These are phyloP conservation scores for Danaus chrysippus DNA, from an alignment of 2,888 invertebrate genomes.

Conservation along the genomic window DNA sequence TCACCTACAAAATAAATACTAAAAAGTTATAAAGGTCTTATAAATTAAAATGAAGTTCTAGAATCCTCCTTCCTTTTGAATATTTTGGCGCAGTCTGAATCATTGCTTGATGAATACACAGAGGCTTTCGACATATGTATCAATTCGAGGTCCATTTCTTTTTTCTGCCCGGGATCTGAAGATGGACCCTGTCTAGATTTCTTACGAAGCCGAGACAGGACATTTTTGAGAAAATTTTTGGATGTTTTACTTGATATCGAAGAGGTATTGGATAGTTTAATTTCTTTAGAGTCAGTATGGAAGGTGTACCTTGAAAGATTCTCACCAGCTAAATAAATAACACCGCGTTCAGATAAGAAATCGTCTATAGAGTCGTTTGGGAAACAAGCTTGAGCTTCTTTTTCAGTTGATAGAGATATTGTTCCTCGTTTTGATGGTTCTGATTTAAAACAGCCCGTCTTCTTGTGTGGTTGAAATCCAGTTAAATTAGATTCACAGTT, in stretches of 20 bases:
- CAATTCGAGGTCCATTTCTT: conserved; percentile 50
- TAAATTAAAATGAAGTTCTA: conserved; percentile 51
- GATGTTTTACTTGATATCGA: conserved; percentile 54
- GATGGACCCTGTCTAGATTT: conserved; percentile 45
- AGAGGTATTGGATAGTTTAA: conserved; percentile 37
- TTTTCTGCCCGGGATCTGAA: conserved; percentile 56
- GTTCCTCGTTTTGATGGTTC: conserved; percentile 31
- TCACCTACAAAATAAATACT: conserved; percentile 33
- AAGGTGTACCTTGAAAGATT: conserved; percentile 54
- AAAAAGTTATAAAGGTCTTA: conserved; percentile 30
- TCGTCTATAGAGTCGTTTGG: conserved; percentile 67
- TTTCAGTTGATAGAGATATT: conserved; percentile 46
- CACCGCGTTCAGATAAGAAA: conserved; percentile 55
- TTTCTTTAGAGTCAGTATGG: conserved; percentile 39
- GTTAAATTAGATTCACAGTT: conserved; percentile 36
- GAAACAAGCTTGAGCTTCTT: conserved; percentile 57
- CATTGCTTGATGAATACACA: conserved; percentile 51
- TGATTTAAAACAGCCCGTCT: conserved; percentile 24
- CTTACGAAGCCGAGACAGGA: conserved; percentile 47
- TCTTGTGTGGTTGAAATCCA: conserved; percentile 26
- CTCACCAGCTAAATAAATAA: conserved; percentile 48
- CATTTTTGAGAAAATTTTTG: conserved; percentile 54
- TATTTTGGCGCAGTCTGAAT: conserved; percentile 42
- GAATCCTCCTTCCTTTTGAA: conserved; percentile 44
- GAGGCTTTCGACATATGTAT: conserved; percentile 59